Evolutionary conservation across 23 tunicate species (phyloP), one percentile per base, ranked within the genome.

Genomic region (Oikopleura dioica): DNA sequence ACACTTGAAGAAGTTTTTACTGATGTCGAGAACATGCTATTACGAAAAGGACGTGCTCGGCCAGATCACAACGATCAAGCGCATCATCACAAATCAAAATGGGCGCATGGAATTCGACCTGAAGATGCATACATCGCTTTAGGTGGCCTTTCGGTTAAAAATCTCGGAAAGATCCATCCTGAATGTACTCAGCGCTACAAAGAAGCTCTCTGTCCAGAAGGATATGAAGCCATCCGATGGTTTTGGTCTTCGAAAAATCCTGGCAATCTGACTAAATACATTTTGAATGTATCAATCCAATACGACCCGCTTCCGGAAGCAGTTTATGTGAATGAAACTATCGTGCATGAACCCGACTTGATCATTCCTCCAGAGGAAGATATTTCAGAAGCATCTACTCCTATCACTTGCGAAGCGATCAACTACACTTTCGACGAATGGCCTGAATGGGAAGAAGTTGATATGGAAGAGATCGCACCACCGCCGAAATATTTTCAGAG

Each of bases 11-110:
- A 23, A 2, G 72, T 63, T 2, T 63, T 63, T 28, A 28, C 16
- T 24, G 33, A 63, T 2, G 33, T 63, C 26, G 72, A 63, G 26
- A 63, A 63, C 26, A 12, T 28, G 72, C 26, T 12, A 2, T 12
- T 63, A 21, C 29, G 72, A 28, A 63, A 31, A 63, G 72, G 72
- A 24, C 29, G 72, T 12, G 72, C 72, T 28, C 29, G 72, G 26
- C 72, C 72, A 24, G 72, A 63, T 28, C 72, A 63, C 72, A 63
- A 63, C 26, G 72, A 63, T 63, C 72, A 63, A 28, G 72, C 72
- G 32, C 72, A 63, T 31, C 72, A 63, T 28, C 26, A 31, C 30
- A 63, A 63, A 28, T 63, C 72, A 63, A 63, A 63, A 63, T 63
- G 72, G 72, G 72, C 72, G 29, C 72, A 31, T 24, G 72, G 72